Conservation (phyloP, 2,888 invertebrate species). For the Sabatieria punctata region DNA sequence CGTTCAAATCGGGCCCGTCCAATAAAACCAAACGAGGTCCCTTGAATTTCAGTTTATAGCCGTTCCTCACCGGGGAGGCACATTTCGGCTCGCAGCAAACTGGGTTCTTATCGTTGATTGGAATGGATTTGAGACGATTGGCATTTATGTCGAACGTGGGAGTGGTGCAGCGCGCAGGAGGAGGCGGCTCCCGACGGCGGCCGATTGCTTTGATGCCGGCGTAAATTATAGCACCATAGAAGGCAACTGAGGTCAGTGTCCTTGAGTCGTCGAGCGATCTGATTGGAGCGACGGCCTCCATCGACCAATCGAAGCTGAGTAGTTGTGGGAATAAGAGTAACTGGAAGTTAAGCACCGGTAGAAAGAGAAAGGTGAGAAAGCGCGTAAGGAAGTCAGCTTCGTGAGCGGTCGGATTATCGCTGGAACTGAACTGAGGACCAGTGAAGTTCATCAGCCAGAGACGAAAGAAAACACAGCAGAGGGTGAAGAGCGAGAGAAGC, state of each 20-base stretch:
- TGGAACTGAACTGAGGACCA: slow-evolving; percentile 48
- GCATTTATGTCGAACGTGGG: slow-evolving; percentile 11
- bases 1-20: neutral
- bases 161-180: slow-evolving; percentile 6
- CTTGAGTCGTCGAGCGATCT: slow-evolving; percentile 57
- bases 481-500: slow-evolving; percentile 46
- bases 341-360: slow-evolving; percentile 75
- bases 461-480: slow-evolving; percentile 54
- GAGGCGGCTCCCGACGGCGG: neutral
- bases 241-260: slow-evolving; percentile 47
- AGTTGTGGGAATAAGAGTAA: slow-evolving; percentile 67
- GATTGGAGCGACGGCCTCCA: slow-evolving; percentile 82
- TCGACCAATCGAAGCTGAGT: slow-evolving; percentile 95
- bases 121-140: slow-evolving; percentile 3
- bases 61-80: neutral
- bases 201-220: slow-evolving; percentile 7
- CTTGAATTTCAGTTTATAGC: neutral
- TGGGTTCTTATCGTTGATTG: neutral
- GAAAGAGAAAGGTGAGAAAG: slow-evolving; percentile 69
- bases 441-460: slow-evolving; percentile 34
- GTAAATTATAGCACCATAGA: slow-evolving; percentile 44
- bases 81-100: too few species aligned
- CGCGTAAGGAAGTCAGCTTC: slow-evolving; percentile 57
- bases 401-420: slow-evolving; percentile 89
- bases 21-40: neutral